Conservation (phyloP, 2,113 vertebrate genomes). For the Crotalus tigris region DNA sequence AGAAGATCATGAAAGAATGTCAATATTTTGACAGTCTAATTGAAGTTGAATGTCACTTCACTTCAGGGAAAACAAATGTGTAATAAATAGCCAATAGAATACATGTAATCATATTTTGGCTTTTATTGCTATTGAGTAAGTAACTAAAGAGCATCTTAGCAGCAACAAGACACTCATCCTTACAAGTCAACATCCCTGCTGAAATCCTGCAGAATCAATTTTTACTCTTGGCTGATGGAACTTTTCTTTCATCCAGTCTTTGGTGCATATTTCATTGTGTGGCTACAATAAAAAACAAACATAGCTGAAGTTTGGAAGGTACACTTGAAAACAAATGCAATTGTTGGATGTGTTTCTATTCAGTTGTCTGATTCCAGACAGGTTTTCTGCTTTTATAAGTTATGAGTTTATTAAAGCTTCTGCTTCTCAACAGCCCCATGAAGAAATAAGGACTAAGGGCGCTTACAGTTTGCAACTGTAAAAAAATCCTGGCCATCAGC, state of each 20-base stretch:
- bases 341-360: constrained; percentile 35
- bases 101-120: not conserved
- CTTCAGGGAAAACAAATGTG: not conserved
- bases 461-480: constrained; percentile 49
- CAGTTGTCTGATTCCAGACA: constrained; percentile 51
- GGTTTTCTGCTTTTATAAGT: constrained; percentile 57
- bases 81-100: not conserved
- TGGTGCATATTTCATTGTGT: constrained; percentile 10
- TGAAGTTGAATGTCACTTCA: not conserved
- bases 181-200: constrained; percentile 22
- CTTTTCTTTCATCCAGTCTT: constrained; percentile 3
- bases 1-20: constrained; percentile 4
- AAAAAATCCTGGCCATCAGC: constrained; percentile 11
- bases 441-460: constrained; percentile 38
- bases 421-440: constrained; percentile 58
- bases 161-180: not conserved
- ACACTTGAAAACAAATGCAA: constrained; percentile 29
- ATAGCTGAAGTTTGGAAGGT: constrained; percentile 24
- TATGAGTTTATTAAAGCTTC: constrained; percentile 62
- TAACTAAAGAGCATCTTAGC: not conserved
- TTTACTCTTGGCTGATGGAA: constrained; percentile 25
- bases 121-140: accelerated
- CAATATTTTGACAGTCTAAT: not conserved
- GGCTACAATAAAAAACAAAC: constrained; percentile 5
- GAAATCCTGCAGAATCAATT: constrained; percentile 15